A percentile compares a stretch with the other conserved stretches of the same genome.
phyloP scores from a whole-genome alignment of 2,797 vertebrate species.

The Danionella dracula region DNA sequence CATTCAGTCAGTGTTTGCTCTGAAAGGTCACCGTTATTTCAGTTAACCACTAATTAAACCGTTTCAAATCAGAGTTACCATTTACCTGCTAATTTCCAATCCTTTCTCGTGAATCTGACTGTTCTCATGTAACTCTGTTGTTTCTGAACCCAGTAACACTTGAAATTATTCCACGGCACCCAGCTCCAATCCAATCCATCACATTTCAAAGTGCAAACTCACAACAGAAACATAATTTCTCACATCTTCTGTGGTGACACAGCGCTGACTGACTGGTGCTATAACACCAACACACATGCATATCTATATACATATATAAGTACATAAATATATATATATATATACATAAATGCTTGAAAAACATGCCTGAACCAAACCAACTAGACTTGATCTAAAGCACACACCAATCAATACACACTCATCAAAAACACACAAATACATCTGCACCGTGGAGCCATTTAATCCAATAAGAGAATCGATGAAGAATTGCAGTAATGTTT shows the following conservation, averaged over 20 bases:
- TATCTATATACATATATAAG: not conserved
- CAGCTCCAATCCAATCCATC: not conserved
- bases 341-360: not conserved
- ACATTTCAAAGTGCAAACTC: slow-evolving; percentile 5
- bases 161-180: not conserved
- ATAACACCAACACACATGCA: not conserved
- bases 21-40: no score
- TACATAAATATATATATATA: not conserved
- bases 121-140: not conserved
- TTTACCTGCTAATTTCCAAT: no score
- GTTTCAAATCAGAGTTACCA: not conserved
- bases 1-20: no score
- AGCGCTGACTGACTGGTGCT: not conserved
- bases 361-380: not conserved
- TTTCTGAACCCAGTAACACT: not conserved
- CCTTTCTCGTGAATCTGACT: not conserved
- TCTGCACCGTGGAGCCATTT: slow-evolving; percentile 29
- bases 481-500: slow-evolving; percentile 29
- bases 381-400: slow-evolving; percentile 5
- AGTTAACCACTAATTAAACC: no score
- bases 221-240: slow-evolving; percentile 13
- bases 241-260: not conserved
- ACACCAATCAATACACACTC: slow-evolving; percentile 23
- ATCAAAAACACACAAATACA: slow-evolving; percentile 33
- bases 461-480: slow-evolving; percentile 33